Evolutionary conservation across 2,797 vertebrate species (phyloP), one percentile per base, ranked within the genome.

Genomic region (Thalassophryne amazonica): DNA sequence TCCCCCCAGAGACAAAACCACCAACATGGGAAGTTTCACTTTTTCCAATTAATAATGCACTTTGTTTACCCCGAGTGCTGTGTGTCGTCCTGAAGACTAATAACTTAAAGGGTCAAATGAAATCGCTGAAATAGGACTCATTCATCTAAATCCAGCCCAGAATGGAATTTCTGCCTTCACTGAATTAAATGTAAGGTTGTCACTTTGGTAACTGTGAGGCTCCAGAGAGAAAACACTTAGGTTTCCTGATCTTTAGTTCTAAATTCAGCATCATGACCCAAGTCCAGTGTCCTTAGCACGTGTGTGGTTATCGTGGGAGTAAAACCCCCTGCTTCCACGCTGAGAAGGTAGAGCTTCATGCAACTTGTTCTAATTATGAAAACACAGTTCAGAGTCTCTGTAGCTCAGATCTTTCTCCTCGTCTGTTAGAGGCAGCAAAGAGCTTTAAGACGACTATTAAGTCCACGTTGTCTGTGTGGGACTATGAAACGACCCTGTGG

Each of bases 301-400:
- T 17, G 13, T 60, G 58, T 64, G 69, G 47, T 60, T 70, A 56
- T 78, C 41, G n/a, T 11, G n/a, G 13, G 17, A 61, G 24, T 25
- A n/a, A n/a, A n/a, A 51, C 22, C 19, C 60, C 49, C 58, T 64
- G 71, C 68, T 70, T 77, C 57, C 40, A 17, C 28, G 32, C 27
- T 58, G 60, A 77, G 71, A 69, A 32, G 51, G 27, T 59, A 24
- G 66, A 69, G 81, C 69, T 71, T 83, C 76, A 79, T 76, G 72
- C 74, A 72, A 59, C 70, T 84, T 61, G 52, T 80, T 83, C 83
- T 85, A 84, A 89, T 86, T 85, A 82, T 57, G n/a, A 67, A 79
- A 70, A 68, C 69, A 47, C 59, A 38, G 62, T 63, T 29, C 39
- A 7, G 42, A 28, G 36, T 51, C n/a, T n/a, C n/a, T n/a, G n/a